Evolutionary conservation across 2,888 invertebrate species (phyloP).

Genomic region (Pecten maximus): DNA sequence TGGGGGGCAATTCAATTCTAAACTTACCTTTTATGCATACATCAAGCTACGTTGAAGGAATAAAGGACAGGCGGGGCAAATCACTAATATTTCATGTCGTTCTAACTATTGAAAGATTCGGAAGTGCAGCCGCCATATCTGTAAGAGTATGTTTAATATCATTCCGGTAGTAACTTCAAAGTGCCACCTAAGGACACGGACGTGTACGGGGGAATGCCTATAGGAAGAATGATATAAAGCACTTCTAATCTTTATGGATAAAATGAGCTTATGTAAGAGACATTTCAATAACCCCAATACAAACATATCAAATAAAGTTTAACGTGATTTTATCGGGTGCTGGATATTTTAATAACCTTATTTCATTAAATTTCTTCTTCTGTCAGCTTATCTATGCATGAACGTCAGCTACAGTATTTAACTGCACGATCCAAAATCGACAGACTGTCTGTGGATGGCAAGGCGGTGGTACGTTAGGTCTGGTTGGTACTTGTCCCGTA

Average conservation of each 20-base stretch:
- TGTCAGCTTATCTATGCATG: not conserved
- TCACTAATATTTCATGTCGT: not conserved
- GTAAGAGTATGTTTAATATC: not conserved
- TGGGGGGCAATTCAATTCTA: not conserved
- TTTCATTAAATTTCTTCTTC: not conserved
- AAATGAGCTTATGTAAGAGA: not conserved
- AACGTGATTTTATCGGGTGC: not conserved
- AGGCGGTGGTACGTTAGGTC: not conserved
- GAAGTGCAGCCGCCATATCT: not conserved
- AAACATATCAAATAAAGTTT: conserved; percentile 9
- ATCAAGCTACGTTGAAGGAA: conserved; percentile 7
- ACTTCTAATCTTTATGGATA: not conserved
- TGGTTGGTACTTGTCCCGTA: not conserved
- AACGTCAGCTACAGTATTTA: not conserved
- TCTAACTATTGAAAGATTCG: conserved; percentile 10
- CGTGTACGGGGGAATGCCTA: not conserved
- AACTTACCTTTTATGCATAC: not conserved
- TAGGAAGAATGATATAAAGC: not conserved
- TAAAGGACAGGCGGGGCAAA: not conserved
- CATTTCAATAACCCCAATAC: conserved; percentile 2
- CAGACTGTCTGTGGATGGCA: not conserved
- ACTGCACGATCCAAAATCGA: not conserved
- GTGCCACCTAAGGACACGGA: not conserved
- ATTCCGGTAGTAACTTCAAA: not conserved
- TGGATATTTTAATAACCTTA: not conserved